Conservation (phyloP, 2,797 vertebrate genomes). For the Brachyalestes nurse region DNA sequence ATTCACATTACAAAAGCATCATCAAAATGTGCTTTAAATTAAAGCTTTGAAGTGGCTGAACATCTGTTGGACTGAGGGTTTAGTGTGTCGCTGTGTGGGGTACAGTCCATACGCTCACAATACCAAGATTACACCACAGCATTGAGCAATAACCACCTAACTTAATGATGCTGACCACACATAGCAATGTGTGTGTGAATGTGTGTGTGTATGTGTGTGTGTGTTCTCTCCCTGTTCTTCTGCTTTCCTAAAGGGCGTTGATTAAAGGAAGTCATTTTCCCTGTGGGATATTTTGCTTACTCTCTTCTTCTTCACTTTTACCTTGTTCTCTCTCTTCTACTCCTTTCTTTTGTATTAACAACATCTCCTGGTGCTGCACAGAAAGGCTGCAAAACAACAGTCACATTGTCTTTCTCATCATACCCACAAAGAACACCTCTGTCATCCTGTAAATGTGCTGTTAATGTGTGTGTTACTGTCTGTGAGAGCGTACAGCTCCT, state of each 20-base stretch:
- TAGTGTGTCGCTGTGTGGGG: constrained; percentile 27
- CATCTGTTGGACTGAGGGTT: constrained; percentile 56
- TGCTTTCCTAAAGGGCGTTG: neutral
- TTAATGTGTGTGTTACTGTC: neutral
- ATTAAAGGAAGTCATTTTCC: neutral
- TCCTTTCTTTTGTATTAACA: neutral
- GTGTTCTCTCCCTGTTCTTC: neutral
- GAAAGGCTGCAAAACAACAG: neutral
- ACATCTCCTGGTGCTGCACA: neutral
- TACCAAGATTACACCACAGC: constrained; percentile 53
- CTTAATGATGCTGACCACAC: neutral
- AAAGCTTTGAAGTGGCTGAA: constrained; percentile 53
- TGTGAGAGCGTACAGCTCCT: neutral
- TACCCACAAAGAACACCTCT: neutral
- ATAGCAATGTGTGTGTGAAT: neutral
- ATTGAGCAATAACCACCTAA: constrained; percentile 7
- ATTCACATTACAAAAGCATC: constrained; percentile 42
- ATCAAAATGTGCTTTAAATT: constrained; percentile 65
- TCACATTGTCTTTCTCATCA: neutral
- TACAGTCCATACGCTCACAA: constrained; percentile 35
- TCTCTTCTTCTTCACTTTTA: neutral
- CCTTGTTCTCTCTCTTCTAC: neutral
- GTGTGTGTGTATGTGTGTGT: too few relatives aligned
- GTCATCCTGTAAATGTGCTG: neutral
- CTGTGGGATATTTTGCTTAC: neutral